These are phyloP conservation scores for cattle (Bos taurus) DNA, from an alignment of 2,113 vertebrate genomes.

Conservation along the genomic window ARS-UCD2.0 NC_037350.1:1511001-1511500, in stretches of 20 bases:
- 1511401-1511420: neutral
- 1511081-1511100: neutral
- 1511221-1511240: too few species aligned
- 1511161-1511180: neutral
- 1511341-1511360: neutral
- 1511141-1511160: neutral
- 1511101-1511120: neutral
- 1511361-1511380: neutral
- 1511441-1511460: neutral
- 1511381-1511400: neutral
- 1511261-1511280: neutral
- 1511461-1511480: neutral
- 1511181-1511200: fast-evolving
- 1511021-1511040: neutral
- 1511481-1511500: neutral
- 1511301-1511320: neutral
- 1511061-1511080: neutral
- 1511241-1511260: too few species aligned
- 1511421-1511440: neutral
- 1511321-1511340: neutral
- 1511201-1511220: too few species aligned
- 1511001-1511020: neutral
- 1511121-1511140: neutral
- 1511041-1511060: neutral
- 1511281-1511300: neutral